Base-by-base conservation (phyloP, 2,888 invertebrate genomes). In the Clanis bilineata region DNA sequence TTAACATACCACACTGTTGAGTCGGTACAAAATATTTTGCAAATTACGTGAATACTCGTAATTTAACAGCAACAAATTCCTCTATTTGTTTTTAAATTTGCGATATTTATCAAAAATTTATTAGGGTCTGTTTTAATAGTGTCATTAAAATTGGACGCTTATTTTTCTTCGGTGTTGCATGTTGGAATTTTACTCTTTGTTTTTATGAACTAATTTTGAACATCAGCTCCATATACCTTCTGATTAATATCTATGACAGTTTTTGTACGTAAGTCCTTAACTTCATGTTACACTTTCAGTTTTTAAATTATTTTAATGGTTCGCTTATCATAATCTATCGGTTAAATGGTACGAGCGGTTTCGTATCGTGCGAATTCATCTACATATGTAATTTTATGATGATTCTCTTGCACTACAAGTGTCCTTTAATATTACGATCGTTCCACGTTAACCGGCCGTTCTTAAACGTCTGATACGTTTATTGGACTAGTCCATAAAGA, bases 401-500 rank as follows among this genome's bases (percentile, higher is more conserved):
- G 72, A 76, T 82, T 79, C 77, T 67, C 81, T 75, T 71, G 79
- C 77, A 62, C 64, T 62, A 75, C 86, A 85, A 88, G 86, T 90
- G 90, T 90, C 87, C 85, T 90, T 90, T 89, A 77, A 73, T 74
- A 76, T 77, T 76, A 80, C 72, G 75, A 77, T 71, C 79, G 70
- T 72, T 77, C 74, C 78, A 71, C 77, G 77, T 73, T 76, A 73
- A 73, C 73, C 70, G 65, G 70, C 72, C 71, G 79, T 74, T 82
- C 73, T 76, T 70, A 79, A 84, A 77, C 80, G 75, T 77, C 82
- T 74, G 56, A 66, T 74, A 63, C 70, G 69, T 85, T 90, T 88
- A 90, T 86, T 82, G 85, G 70, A 78, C 86, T 74, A 79, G 79
- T 77, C 82, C 66, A 88, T 90, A 89, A 90, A 86, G 82, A 79